Base-by-base conservation (phyloP, 2,113 vertebrate genomes). In the Tetrax tetrax region DNA sequence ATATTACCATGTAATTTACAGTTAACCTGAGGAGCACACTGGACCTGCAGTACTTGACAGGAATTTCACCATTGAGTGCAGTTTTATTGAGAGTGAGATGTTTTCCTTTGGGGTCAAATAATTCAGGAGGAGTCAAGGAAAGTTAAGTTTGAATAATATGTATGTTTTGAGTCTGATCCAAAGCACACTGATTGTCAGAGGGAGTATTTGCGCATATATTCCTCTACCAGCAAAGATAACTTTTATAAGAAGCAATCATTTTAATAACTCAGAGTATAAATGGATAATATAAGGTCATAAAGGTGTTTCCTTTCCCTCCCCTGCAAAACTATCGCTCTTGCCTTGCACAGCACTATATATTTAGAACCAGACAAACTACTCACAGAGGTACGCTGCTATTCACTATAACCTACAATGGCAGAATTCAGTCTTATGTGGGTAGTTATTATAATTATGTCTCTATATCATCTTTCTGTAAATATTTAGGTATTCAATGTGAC, bases 251-350 rank as follows among this genome's bases (percentile, higher is more conserved):
- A 93, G 72, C 15, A 89, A 87, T 93, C 56, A 66, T 87, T 94
- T 85, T 81, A 86, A 86, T 95, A 92, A 93, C 83, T 95, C 64
- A 81, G 51, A 86, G 51, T 71, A 93, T 83, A 96, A 93, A 92
- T 64, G 90, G 82, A 79, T 70, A 87, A 43, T 37, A 91, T 96
- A 95, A 96, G 88, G n/a, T 97, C 93, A 94, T 88, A 86, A 92
- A 90, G 71, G 43, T 82, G 94, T 96, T 96, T 95, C 87, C 79
- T 83, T 77, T 95, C 64, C 66, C 50, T 93, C 60, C 76, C 38
- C 38, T 93, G 75, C 41, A 92, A 81, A 93, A 50, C 71, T 91
- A 17, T 76, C 1, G 0, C 33, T 95, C 81, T 3, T 38, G 20
- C 75, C 38, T 56, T 41, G 48, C 71, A 83, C 61, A 90, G 80